Percentiles rank a stretch among this genome's conserved stretches.
Conservation (phyloP, 2,113 vertebrate species). For the Perca schrenkii region DNA sequence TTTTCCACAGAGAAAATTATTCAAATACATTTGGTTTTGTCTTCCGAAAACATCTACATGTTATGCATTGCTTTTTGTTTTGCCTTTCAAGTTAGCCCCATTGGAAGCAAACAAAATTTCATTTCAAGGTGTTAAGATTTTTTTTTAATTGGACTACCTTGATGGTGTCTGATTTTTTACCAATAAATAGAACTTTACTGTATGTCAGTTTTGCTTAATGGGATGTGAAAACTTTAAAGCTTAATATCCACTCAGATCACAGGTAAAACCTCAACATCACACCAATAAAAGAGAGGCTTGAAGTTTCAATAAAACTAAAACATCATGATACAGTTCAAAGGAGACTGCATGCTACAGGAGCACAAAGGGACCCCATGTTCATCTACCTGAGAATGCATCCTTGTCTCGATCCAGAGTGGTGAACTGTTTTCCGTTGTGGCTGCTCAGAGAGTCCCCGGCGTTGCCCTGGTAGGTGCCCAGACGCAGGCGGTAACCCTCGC, state of each 20-base stretch:
- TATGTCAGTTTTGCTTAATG: background rate
- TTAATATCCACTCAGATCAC: background rate
- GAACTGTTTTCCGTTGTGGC: slow-evolving; percentile 97
- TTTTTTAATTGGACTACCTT: too few relatives aligned
- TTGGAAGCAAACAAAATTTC: background rate
- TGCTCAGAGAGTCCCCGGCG: slow-evolving; percentile 95
- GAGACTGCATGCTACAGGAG: background rate
- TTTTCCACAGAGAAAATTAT: background rate
- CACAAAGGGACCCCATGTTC: background rate
- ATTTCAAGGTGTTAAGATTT: background rate
- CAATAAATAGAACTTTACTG: background rate
- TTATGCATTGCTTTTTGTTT: background rate
- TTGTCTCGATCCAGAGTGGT: slow-evolving; percentile 97
- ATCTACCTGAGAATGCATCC: slow-evolving; percentile 92
- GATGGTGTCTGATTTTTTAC: background rate
- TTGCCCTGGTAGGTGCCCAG: slow-evolving; percentile 96
- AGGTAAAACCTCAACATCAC: background rate
- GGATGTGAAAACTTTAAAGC: background rate
- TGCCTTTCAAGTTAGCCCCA: background rate
- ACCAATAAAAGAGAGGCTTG: background rate
- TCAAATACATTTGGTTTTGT: background rate
- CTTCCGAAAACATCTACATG: background rate
- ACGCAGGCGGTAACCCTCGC: slow-evolving; percentile 91
- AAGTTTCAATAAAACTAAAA: background rate
- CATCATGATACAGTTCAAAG: background rate